Evolutionary conservation across 2,797 vertebrate genomes (phyloP).

Genomic region (Fundulus diaphanus): DNA sequence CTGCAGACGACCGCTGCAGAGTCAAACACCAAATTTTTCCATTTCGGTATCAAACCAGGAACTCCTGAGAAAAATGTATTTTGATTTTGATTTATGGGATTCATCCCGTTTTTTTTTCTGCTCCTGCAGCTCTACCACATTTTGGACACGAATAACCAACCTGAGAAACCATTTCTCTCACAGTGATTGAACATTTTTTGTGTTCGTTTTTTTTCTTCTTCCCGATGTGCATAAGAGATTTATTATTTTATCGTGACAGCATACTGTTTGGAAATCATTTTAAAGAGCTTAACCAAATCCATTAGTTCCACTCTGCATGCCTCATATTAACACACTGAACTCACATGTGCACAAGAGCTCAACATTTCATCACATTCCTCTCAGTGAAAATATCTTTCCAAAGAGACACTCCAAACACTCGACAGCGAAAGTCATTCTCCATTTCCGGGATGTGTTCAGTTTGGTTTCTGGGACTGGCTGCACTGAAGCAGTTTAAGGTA

Average conservation of each 20-base stretch:
- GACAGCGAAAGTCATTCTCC: slow-evolving; percentile 21
- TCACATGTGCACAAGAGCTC: slow-evolving; percentile 73
- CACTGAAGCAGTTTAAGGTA: slow-evolving; percentile 14
- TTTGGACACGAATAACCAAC: neutral
- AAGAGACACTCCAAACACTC: slow-evolving; percentile 25
- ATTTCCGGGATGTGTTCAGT: slow-evolving; percentile 4
- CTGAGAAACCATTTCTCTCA: neutral
- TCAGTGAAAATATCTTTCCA: slow-evolving; percentile 32
- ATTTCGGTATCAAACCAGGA: neutral
- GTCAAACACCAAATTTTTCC: neutral
- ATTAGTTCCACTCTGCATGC: slow-evolving; percentile 74
- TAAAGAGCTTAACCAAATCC: slow-evolving; percentile 64
- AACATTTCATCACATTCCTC: slow-evolving; percentile 56
- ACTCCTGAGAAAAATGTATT: neutral
- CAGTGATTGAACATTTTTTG: slow-evolving; percentile 20
- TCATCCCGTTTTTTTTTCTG: neutral
- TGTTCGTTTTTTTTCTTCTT: slow-evolving; percentile 31
- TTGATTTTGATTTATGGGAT: neutral
- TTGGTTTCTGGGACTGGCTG: slow-evolving; percentile 6
- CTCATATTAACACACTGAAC: slow-evolving; percentile 38
- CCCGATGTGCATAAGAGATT: slow-evolving; percentile 46
- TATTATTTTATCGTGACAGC: slow-evolving; percentile 58
- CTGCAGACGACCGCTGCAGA: slow-evolving; percentile 29
- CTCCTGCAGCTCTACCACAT: neutral
- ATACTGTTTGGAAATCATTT: slow-evolving; percentile 70